Evolutionary conservation across 2,797 vertebrate genomes (phyloP), one percentile per base, ranked within the genome.

Genomic region (Parambassis ranga): DNA sequence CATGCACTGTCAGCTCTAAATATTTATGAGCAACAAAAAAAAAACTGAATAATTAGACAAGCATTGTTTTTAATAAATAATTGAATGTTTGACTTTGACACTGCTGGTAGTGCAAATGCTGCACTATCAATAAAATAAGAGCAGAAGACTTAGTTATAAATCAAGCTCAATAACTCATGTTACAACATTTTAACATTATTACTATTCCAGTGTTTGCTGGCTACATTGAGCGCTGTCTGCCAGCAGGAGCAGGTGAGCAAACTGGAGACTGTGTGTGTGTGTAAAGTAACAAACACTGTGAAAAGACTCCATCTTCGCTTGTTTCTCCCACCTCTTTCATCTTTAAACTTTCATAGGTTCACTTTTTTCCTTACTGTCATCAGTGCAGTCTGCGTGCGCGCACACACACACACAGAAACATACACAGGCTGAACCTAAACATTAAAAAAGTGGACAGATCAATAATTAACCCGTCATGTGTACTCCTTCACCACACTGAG

Each of bases 171-270:
- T 47, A 31, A 31, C 30, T 37, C 37, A 52, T 41, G 27, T 31
- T 24, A 41, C 48, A 35, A 65, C 26, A 43, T 47, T 70, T 30
- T 39, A 60, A 38, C 9, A 30, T 30, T 7, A 65, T 76, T 66
- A 50, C 35, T 58, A 73, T 81, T 68, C 48, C 26, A 32, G 15
- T 16, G 56, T 65, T 55, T 47, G 14, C 36, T 52, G 32, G 19
- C 23, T 67, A 58, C 39, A 35, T 60, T 51, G 19, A 18, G 39
- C 7, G 10, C 16, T 24, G 47, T 57, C 59, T 74, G 58, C 50
- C 58, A 71, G 15, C 51, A 75, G 56, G 52, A 46, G 41, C 58
- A 74, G 66, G 51, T 50, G 51, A 69, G 56, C 26, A 76, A 76
- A 65, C 49, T 8, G 27, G 16, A 38, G 32, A 31, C 19, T 39